Evolutionary conservation across 2,888 invertebrate genomes (phyloP).

Genomic region (Seladonia tumulorum): DNA sequence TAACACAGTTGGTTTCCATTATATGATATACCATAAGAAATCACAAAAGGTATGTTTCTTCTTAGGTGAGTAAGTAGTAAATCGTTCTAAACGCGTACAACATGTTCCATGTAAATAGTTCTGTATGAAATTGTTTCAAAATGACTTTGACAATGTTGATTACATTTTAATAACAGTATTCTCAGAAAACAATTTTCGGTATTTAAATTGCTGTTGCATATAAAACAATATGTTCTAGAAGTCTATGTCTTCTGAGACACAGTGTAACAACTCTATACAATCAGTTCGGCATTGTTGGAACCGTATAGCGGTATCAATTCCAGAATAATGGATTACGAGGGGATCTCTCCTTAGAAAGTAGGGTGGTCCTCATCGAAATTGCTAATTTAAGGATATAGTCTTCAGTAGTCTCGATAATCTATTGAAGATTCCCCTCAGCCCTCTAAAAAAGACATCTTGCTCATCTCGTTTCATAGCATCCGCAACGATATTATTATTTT

Average conservation of each 20-base stretch:
- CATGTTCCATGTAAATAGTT: slow-evolving; percentile 36
- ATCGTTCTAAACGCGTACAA: slow-evolving; percentile 45
- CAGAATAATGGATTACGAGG: slow-evolving; percentile 21
- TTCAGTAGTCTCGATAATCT: slow-evolving; percentile 32
- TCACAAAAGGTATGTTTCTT: slow-evolving; percentile 48
- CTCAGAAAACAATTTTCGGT: slow-evolving; percentile 36
- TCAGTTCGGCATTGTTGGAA: slow-evolving; percentile 31
- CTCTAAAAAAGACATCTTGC: neutral
- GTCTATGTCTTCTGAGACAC: slow-evolving; percentile 36
- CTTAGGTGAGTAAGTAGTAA: slow-evolving; percentile 46
- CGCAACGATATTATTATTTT: slow-evolving; percentile 19
- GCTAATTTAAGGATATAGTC: neutral
- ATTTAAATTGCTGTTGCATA: slow-evolving; percentile 49
- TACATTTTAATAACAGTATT: slow-evolving; percentile 30
- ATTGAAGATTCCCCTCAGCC: neutral
- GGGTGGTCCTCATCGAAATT: slow-evolving; percentile 12
- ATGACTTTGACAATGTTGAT: slow-evolving; percentile 23
- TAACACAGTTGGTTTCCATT: slow-evolving; percentile 62
- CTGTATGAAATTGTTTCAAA: slow-evolving; percentile 51
- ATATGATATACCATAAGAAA: slow-evolving; percentile 34
- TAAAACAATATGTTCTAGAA: slow-evolving; percentile 52
- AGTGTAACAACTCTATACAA: slow-evolving; percentile 55
- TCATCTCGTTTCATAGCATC: slow-evolving; percentile 25
- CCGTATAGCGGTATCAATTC: slow-evolving; percentile 34
- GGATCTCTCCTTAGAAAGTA: neutral